Base-by-base conservation (phyloP, 2,888 invertebrate genomes). In the Graphium colonna region DNA sequence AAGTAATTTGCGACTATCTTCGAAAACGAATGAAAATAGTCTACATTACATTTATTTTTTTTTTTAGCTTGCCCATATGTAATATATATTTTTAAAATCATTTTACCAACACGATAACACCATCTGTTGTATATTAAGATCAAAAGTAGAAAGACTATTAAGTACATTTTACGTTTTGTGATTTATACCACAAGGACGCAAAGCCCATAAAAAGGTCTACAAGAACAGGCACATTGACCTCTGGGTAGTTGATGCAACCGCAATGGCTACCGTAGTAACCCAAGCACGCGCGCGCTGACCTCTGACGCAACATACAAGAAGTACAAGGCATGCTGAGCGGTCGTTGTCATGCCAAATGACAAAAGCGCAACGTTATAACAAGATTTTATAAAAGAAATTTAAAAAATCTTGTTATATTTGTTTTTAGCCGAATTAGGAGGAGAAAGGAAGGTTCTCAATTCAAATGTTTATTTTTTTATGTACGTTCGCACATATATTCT, bases 161-260 rank as follows among this genome's bases (percentile, higher is more conserved):
- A n/a, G n/a, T n/a, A n/a, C n/a, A n/a, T n/a, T n/a, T n/a, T n/a
- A n/a, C n/a, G n/a, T n/a, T n/a, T n/a, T n/a, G n/a, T n/a, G n/a
- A n/a, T n/a, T n/a, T n/a, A 21, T 21, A 21, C 5, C 26, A 21
- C 54, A 49, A 50, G 54, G 52, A 51, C 53, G 21, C 4, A 13
- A 1, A 28, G 16, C 26, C 40, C 21, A 31, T 45, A 50, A 41
- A 51, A 50, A 56, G 58, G 61, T 73, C 75, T 60, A 77, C 68
- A 73, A 75, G 71, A 75, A 80, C 69, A 70, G 75, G 80, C 77
- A 56, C 79, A 82, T 80, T 86, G 83, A 85, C 86, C 86, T 86
- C 78, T 75, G 77, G 41, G 63, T 39, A 63, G 58, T 68, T 77
- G 75, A 63, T 67, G 77, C 78, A 82, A 80, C 68, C 51, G 50